Percentiles rank a stretch among this genome's conserved stretches.
Conservation (phyloP, 2,113 vertebrate genomes). For the Drymodes brunneopygia region DNA sequence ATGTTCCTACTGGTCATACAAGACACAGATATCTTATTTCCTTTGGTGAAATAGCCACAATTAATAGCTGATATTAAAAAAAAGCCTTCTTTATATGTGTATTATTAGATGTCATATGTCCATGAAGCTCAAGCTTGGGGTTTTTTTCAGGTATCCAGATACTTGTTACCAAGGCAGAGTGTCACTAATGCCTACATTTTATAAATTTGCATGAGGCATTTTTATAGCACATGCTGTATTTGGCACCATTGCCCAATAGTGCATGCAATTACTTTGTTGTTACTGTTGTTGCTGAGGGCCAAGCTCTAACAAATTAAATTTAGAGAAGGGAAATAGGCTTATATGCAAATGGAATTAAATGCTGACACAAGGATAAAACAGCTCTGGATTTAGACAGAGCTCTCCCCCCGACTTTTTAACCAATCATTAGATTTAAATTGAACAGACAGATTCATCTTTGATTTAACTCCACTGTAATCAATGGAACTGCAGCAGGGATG, state of each 20-base stretch:
- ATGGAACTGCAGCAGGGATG: constrained; percentile 31
- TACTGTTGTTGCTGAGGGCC: constrained; percentile 58
- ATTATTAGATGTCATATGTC: constrained; percentile 27
- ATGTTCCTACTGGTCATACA: not conserved
- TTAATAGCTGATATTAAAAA: not conserved
- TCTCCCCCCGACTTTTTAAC: constrained; percentile 46
- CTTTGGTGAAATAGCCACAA: not conserved
- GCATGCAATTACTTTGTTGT: constrained; percentile 65
- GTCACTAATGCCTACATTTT: constrained; percentile 52
- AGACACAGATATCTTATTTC: not conserved
- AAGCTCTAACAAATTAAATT: constrained; percentile 73
- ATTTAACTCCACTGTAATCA: constrained; percentile 53
- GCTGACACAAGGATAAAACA: constrained; percentile 72
- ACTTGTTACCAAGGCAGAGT: constrained; percentile 54
- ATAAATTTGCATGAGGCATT: constrained; percentile 59
- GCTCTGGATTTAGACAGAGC: constrained; percentile 58
- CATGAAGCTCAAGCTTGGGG: not conserved
- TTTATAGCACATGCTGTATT: constrained; percentile 51
- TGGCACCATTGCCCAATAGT: constrained; percentile 59
- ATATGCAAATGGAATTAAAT: constrained; percentile 77
- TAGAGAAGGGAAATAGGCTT: constrained; percentile 67
- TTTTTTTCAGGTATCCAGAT: not conserved
- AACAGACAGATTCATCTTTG: constrained; percentile 59
- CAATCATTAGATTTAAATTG: constrained; percentile 68
- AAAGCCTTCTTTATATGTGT: not conserved